Evolutionary conservation across 2,797 vertebrate genomes (phyloP).

Genomic region (Stomatorhinus walkeri): DNA sequence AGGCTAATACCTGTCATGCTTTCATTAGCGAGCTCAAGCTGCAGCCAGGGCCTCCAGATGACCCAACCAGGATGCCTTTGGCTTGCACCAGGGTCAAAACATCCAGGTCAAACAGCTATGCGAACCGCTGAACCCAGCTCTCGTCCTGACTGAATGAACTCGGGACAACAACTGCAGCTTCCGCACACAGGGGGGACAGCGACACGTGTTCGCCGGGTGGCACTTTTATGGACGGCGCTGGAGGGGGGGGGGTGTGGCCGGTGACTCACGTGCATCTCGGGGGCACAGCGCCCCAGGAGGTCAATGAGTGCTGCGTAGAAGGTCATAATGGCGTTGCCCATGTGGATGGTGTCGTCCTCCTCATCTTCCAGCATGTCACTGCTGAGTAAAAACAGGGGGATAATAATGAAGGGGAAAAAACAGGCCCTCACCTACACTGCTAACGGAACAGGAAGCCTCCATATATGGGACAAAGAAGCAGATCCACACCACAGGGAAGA

Average conservation of each 20-base stretch:
- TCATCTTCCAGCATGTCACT: slow-evolving; percentile 73
- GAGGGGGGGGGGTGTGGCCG: neutral
- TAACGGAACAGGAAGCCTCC: neutral
- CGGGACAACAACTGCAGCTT: neutral
- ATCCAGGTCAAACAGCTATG: neutral
- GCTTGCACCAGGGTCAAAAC: neutral
- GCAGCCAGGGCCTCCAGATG: neutral
- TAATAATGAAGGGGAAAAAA: neutral
- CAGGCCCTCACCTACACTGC: neutral
- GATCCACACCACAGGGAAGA: neutral
- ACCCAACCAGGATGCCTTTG: neutral
- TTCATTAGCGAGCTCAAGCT: neutral
- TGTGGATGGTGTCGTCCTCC: slow-evolving; percentile 90
- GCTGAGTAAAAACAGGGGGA: slow-evolving; percentile 23
- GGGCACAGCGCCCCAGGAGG: slow-evolving; percentile 86
- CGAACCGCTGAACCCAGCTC: neutral
- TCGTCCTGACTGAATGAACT: neutral
- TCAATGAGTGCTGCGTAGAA: slow-evolving; percentile 93
- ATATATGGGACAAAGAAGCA: neutral
- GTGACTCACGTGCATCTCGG: slow-evolving; percentile 89
- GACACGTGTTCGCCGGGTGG: neutral
- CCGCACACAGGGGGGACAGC: neutral
- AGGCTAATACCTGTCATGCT: neutral
- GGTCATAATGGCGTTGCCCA: slow-evolving; percentile 96
- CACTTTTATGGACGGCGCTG: neutral